Evolutionary conservation across 2,888 invertebrate species (phyloP).

Genomic region (Sarcophaga rosellei): DNA sequence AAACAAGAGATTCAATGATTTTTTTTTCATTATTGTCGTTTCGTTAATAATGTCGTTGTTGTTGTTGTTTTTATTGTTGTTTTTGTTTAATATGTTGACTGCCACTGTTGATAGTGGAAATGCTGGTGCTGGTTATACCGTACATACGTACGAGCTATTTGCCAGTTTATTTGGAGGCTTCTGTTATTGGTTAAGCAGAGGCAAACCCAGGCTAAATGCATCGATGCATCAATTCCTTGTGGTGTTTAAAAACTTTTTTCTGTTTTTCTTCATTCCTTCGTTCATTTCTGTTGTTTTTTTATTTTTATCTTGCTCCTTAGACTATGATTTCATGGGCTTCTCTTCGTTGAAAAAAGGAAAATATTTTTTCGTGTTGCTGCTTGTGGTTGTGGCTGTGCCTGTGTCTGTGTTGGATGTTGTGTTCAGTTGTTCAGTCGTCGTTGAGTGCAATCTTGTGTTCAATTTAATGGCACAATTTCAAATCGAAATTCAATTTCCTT

Average conservation of each 20-base stretch:
- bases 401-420: slow-evolving; percentile 4
- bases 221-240: slow-evolving; percentile 63
- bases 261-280: neutral
- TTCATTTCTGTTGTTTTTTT: neutral
- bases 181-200: slow-evolving; percentile 43
- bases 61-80: neutral
- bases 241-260: slow-evolving; percentile 51
- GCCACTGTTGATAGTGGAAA: neutral
- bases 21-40: slow-evolving; percentile 7
- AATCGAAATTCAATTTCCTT: slow-evolving; percentile 73
- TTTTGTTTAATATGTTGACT: slow-evolving; percentile 14
- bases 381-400: slow-evolving; percentile 11
- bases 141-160: neutral
- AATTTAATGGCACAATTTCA: slow-evolving; percentile 72
- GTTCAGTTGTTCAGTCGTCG: slow-evolving; percentile 11
- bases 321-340: slow-evolving; percentile 7
- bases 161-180: slow-evolving; percentile 30
- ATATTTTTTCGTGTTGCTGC: slow-evolving; percentile 20
- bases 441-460: slow-evolving; percentile 74
- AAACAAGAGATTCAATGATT: slow-evolving; percentile 23
- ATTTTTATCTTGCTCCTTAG: slow-evolving; percentile 21
- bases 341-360: neutral
- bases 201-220: slow-evolving; percentile 51
- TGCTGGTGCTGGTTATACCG: slow-evolving; percentile 1
- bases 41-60: slow-evolving; percentile 2